A percentile compares a stretch with the other conserved stretches of the same genome.
Evolutionary conservation across 2,888 invertebrate species (phyloP).

Genomic region (Sylvicola cinctus): DNA sequence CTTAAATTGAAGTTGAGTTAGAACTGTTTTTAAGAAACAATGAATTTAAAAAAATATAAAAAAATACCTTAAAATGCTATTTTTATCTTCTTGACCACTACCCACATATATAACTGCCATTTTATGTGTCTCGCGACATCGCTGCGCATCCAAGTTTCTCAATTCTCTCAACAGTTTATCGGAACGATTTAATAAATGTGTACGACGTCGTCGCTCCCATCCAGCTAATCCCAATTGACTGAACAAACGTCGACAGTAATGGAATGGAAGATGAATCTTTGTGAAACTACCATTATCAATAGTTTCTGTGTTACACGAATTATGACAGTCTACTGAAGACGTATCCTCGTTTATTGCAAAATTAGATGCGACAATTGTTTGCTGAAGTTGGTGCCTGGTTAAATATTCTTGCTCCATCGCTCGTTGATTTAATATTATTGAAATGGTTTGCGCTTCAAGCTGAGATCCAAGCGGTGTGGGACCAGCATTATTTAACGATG

Average conservation of each 20-base stretch:
- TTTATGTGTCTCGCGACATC: conserved; percentile 85
- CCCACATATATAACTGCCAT: conserved; percentile 96
- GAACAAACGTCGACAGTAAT: conserved; percentile 71
- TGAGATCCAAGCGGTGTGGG: conserved; percentile 51
- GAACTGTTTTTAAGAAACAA: not conserved
- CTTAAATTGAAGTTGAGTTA: conserved; percentile 32
- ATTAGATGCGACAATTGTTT: not conserved
- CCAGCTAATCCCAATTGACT: conserved; percentile 80
- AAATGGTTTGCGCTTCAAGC: conserved; percentile 69
- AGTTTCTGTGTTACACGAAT: not conserved
- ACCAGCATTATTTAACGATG: conserved; percentile 57
- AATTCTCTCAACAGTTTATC: conserved; percentile 79
- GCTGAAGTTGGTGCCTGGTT: conserved; percentile 16
- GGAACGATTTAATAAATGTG: conserved; percentile 70
- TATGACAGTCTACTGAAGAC: not conserved
- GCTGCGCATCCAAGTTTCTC: conserved; percentile 78
- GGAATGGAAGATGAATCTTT: conserved; percentile 42
- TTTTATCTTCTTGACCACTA: conserved; percentile 93
- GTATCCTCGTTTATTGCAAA: not conserved
- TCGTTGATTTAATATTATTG: conserved; percentile 63
- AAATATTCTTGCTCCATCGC: conserved; percentile 64
- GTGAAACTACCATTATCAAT: conserved; percentile 26
- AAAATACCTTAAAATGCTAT: conserved; percentile 45
- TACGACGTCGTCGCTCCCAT: conserved; percentile 67
- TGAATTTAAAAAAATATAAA: conserved; percentile 1